Base-by-base conservation (phyloP, 2,797 vertebrate species). In the Thamnophis elegans region DNA sequence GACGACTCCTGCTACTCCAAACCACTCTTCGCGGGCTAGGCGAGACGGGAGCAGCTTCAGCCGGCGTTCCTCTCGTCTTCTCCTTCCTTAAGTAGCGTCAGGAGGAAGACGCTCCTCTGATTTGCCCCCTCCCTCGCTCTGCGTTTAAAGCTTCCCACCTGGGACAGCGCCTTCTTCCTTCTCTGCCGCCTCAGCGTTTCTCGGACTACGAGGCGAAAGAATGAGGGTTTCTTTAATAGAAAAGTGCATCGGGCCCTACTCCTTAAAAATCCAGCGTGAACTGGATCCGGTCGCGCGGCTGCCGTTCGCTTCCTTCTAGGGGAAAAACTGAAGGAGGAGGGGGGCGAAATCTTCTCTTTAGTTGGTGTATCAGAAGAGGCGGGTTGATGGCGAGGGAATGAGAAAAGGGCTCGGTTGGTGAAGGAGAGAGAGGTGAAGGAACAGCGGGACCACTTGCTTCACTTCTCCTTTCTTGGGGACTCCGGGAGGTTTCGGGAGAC, bases 201-300 rank as follows among this genome's bases (percentile, higher is more conserved):
- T 59, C 94, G 94, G 94, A 96, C 95, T 96, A 94, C 93, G 96
- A 92, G 95, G 95, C 93, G 93, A 94, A 96, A 94, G 93, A 91
- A 95, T 87, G 94, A 93, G 94, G 91, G 94, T 94, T 90, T 96
- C 88, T 86, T 94, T 53, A 94, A 85, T 91, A 60, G 78, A 93
- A 55, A 94, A 96, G 96, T 93, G 96, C 97, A 96, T 94, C 94
- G 95, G 96, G 95, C 91, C 94, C 94, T 91, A 11, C 95, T 32
- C 60, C 42, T 82, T 4, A 26, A 53, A 4, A 93, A 90, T 88
- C 94, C 95, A 94, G 93, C 89, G 65, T 92, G 92, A 92, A 91
- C 94, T 60, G 89, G 92, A 59, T 94, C 91, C 93, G 87, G 55
- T 22, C 95, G 92, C 93, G 87, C 90, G 92, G 82, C 91, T 89